Percentiles rank a stretch among this genome's conserved stretches.
These are phyloP conservation scores for silkworm (Bombyx mori) DNA, from an alignment of 1,140 invertebrate genomes.

Conservation along the genomic window ASM3026992v2 NC_085119.1:16311001-16311500, in stretches of 20 bases:
- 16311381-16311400: slow-evolving; percentile 28
- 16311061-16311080: neutral
- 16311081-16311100: neutral
- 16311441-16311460: slow-evolving; percentile 23
- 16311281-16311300: slow-evolving; percentile 6
- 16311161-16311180: slow-evolving; percentile 19
- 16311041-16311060: slow-evolving; percentile 9
- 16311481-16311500: slow-evolving; percentile 8
- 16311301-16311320: neutral
- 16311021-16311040: slow-evolving; percentile 24
- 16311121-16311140: slow-evolving; percentile 39
- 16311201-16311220: slow-evolving; percentile 31
- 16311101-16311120: slow-evolving; percentile 33
- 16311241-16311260: slow-evolving; percentile 1
- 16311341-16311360: slow-evolving; percentile 12
- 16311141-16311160: slow-evolving; percentile 28
- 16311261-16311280: slow-evolving; percentile 3
- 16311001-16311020: slow-evolving; percentile 5
- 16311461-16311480: slow-evolving; percentile 17
- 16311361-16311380: slow-evolving; percentile 18
- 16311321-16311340: no score
- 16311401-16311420: slow-evolving; percentile 28
- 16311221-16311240: neutral
- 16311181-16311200: slow-evolving; percentile 30
- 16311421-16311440: slow-evolving; percentile 31